Evolutionary conservation across 2,797 vertebrate species (phyloP).

Genomic region (Sebastes dallii): DNA sequence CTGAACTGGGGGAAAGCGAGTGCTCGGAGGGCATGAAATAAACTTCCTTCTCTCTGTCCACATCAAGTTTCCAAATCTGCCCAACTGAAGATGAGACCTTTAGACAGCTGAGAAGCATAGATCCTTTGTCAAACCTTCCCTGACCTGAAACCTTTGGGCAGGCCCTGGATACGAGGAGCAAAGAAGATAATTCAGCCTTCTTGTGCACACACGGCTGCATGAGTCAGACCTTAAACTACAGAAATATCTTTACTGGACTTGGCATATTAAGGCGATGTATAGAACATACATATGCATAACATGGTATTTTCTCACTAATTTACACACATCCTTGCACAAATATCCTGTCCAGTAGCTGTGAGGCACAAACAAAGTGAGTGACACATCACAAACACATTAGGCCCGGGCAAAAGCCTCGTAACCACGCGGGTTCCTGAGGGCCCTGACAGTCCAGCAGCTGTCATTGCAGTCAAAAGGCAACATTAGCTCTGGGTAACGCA

Average conservation of each 20-base stretch:
- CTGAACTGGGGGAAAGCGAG: slow-evolving; percentile 2
- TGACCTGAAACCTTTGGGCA: slow-evolving; percentile 56
- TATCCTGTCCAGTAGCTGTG: slow-evolving; percentile 37
- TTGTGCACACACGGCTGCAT: slow-evolving; percentile 5
- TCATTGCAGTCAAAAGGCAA: slow-evolving; percentile 80
- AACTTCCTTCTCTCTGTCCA: slow-evolving; percentile 30
- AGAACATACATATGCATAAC: slow-evolving; percentile 37
- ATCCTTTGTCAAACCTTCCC: slow-evolving; percentile 49
- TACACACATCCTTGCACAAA: slow-evolving; percentile 62
- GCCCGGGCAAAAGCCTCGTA: slow-evolving; percentile 54
- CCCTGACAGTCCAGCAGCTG: slow-evolving; percentile 78
- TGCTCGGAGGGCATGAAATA: slow-evolving; percentile 31
- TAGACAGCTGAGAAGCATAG: slow-evolving; percentile 52
- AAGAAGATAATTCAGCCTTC: slow-evolving; percentile 23
- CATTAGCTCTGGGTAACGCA: slow-evolving; percentile 71
- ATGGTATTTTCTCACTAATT: slow-evolving; percentile 54
- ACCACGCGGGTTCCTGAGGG: slow-evolving; percentile 59
- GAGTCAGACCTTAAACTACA: slow-evolving; percentile 35
- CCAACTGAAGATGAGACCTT: slow-evolving; percentile 45
- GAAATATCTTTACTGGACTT: slow-evolving; percentile 14
- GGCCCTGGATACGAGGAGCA: neutral
- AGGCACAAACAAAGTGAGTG: slow-evolving; percentile 58
- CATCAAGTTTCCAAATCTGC: slow-evolving; percentile 49
- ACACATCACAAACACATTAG: slow-evolving; percentile 68
- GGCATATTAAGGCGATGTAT: slow-evolving; percentile 13